These are phyloP conservation scores for Opisthograptis luteolata DNA, from an alignment of 2,888 invertebrate genomes.

Conservation along the genomic window DNA sequence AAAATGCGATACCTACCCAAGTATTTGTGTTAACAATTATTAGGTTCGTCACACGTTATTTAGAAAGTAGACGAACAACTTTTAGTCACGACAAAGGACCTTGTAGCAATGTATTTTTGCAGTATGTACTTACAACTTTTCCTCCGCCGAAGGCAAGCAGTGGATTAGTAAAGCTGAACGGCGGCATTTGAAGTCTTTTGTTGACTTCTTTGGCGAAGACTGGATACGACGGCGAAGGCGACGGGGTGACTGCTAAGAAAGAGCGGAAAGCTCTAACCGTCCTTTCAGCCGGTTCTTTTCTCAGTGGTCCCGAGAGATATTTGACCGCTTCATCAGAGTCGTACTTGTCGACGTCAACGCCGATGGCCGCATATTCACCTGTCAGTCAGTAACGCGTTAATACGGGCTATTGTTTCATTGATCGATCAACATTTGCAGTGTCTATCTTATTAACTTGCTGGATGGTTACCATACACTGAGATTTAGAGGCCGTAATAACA, in stretches of 20 bases:
- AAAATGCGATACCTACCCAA: conserved; percentile 15
- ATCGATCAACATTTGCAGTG: no score
- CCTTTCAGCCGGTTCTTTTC: conserved; percentile 84
- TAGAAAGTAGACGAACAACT: conserved; percentile 34
- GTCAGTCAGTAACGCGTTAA: conserved; percentile 31
- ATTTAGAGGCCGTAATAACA: no score
- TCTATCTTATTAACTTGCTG: no score
- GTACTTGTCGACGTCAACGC: conserved; percentile 95
- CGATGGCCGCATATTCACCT: conserved; percentile 98
- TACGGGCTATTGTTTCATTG: not conserved
- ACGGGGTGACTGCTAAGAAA: conserved; percentile 93
- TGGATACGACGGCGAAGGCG: conserved; percentile 88
- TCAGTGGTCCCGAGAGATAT: conserved; percentile 91
- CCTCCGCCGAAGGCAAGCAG: conserved; percentile 88
- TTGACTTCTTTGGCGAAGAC: conserved; percentile 91
- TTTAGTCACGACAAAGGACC: conserved; percentile 32
- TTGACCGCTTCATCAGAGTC: conserved; percentile 90
- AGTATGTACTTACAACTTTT: conserved; percentile 85
- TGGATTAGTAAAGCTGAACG: conserved; percentile 95
- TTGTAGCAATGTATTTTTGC: not conserved
- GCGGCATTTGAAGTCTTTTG: conserved; percentile 91
- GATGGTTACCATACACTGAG: no score
- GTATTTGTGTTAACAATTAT: conserved; percentile 33
- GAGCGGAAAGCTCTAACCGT: conserved; percentile 90
- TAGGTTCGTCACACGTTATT: conserved; percentile 26